Conservation (phyloP, 2,888 invertebrate genomes). For the Myathropa florea region DNA sequence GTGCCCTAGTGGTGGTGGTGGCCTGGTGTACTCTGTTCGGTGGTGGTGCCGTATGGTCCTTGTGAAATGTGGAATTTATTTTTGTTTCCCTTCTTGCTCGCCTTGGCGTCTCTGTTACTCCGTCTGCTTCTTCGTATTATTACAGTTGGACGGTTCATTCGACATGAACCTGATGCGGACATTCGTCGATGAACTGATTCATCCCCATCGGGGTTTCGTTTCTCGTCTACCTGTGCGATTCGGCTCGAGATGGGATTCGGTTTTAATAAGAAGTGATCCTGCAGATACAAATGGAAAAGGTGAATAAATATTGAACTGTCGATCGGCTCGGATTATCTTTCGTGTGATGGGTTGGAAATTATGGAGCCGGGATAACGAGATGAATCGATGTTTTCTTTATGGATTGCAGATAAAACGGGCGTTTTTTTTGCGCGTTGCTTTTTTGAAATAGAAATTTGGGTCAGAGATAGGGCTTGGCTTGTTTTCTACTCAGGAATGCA, state of each 20-base stretch:
- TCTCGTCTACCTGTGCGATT: constrained; percentile 49
- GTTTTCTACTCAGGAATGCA: neutral
- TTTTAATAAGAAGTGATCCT: constrained; percentile 24
- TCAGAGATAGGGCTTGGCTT: neutral
- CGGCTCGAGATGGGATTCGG: neutral
- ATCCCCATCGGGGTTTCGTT: neutral
- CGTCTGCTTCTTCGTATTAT: neutral
- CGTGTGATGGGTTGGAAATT: constrained; percentile 7
- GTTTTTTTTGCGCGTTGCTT: neutral
- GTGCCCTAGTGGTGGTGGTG: neutral
- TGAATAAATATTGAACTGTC: constrained; percentile 62
- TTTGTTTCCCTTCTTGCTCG: neutral
- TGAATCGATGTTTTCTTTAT: constrained; percentile 4
- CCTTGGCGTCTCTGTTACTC: neutral
- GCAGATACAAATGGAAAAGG: constrained; percentile 22
- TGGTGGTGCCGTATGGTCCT: constrained; percentile 32
- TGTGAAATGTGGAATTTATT: constrained; percentile 12
- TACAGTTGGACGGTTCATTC: constrained; percentile 30
- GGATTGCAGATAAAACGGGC: neutral
- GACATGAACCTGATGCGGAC: constrained; percentile 26
- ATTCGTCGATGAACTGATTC: constrained; percentile 33
- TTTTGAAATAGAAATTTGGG: constrained; percentile 12
- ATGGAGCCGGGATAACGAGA: constrained; percentile 10
- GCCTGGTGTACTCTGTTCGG: neutral
- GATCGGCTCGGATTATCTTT: constrained; percentile 47